phyloP scores from a whole-genome alignment of 2,113 vertebrate species.

The Egretta garzetta region DNA sequence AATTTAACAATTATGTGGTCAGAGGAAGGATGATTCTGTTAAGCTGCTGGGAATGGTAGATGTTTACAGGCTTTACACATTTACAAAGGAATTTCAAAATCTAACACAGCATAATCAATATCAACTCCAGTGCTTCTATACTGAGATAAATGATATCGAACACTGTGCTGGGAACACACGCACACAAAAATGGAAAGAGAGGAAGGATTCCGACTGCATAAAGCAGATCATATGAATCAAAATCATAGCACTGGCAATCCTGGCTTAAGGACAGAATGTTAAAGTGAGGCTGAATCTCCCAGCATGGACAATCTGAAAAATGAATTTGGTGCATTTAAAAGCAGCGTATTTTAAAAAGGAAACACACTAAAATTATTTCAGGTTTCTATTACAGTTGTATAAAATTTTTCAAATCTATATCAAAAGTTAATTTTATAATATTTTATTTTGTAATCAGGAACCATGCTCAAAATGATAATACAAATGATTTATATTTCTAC shows the following conservation, averaged over 20 bases:
- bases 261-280: not conserved
- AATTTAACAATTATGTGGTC: conserved; percentile 81
- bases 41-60: conserved; percentile 55
- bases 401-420: not conserved
- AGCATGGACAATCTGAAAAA: not conserved
- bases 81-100: conserved; percentile 70
- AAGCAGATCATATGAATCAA: not conserved
- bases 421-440: not conserved
- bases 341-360: not conserved
- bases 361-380: not conserved
- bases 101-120: conserved; percentile 58
- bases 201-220: not conserved
- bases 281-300: not conserved
- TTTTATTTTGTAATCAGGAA: not conserved
- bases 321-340: not conserved
- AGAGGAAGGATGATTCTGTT: conserved; percentile 70
- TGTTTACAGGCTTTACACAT: conserved; percentile 61
- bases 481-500: not conserved
- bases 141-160: not conserved
- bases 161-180: not conserved
- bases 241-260: not conserved
- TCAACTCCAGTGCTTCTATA: conserved; percentile 12
- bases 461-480: not conserved
- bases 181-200: not conserved
- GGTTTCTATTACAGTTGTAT: not conserved